Base-by-base conservation (phyloP, 2,888 invertebrate species). In the Dusona sp. region DNA sequence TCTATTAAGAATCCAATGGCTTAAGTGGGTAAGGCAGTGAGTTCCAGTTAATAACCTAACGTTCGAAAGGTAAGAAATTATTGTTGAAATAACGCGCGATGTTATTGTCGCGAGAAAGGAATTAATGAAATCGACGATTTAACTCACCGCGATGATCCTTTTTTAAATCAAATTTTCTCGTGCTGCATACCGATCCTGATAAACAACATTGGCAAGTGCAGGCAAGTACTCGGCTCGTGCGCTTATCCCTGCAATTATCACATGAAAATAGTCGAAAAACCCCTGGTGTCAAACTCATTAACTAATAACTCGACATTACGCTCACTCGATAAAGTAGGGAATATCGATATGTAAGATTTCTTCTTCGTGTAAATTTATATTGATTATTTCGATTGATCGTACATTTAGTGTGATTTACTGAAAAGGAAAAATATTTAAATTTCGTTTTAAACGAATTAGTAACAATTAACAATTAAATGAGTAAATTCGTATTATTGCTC, bases 161-260 rank as follows among this genome's bases (percentile, higher is more conserved):
- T 78, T 36, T 22, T 22, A 2, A 61, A 65, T 74, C 25, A 83
- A 83, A 57, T 70, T 74, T 22, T 78, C 54, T 54, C 67, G 42
- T 74, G 68, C 68, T 64, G 51, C 84, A 84, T 86, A 33, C 42
- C 74, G 51, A 70, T 70, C 48, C 70, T 57, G 25, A 82, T 81
- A 79, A 86, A 86, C 70, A 79, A 83, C 64, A 86, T 74, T 79
- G 13, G 79, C 79, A 73, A 65, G 65, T 78, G 65, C 57, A 25
- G 57, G 25, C 25, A 25, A 57, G 25, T 57, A 11, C 51, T 78
- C 64, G 42, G 22, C 51, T 78, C 64, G 42, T 36, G 77, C 65
- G 33, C 51, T 54, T 65, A 45, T 61, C 25, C 25, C 36, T 25
- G 61, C 77, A 33, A 65, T 36, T 78, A 48, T 36, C 48, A 9